A percentile compares a stretch with the other conserved stretches of the same genome.
These are phyloP conservation scores for Myiagra hebetior DNA, from an alignment of 2,113 vertebrate genomes.

Conservation along the genomic window DNA sequence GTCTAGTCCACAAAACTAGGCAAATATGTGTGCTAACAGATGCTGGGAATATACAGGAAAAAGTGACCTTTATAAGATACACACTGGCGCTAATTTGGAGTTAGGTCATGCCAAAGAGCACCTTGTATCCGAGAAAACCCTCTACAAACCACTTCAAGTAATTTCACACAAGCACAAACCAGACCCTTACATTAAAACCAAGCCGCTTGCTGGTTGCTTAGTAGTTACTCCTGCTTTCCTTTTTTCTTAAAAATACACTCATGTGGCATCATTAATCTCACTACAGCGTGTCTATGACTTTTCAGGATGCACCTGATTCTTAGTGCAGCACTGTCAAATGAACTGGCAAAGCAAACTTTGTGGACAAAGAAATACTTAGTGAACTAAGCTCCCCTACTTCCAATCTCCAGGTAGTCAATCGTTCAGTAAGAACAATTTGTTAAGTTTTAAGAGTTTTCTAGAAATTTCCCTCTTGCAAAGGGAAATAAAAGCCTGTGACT, in stretches of 20 bases:
- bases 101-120: not conserved
- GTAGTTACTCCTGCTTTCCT: not conserved
- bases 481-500: not conserved
- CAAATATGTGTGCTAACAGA: not conserved
- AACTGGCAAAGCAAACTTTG: not conserved
- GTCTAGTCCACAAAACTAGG: not conserved
- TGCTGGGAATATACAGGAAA: not conserved
- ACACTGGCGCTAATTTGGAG: not conserved
- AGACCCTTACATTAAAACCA: not conserved
- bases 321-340: not conserved
- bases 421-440: not conserved
- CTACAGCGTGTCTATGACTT: not conserved
- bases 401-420: not conserved
- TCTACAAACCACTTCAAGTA: not conserved
- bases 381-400: rapidly evolving
- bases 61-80: not conserved
- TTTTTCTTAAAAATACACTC: not conserved
- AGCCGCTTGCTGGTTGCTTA: not conserved
- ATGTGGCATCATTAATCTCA: not conserved
- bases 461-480: not conserved
- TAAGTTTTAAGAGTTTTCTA: not conserved
- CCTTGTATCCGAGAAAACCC: not conserved
- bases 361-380: not conserved
- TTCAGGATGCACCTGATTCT: not conserved
- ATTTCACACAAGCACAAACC: not conserved